Conservation (phyloP, 2,113 vertebrate genomes). For the Lophura nycthemera region DNA sequence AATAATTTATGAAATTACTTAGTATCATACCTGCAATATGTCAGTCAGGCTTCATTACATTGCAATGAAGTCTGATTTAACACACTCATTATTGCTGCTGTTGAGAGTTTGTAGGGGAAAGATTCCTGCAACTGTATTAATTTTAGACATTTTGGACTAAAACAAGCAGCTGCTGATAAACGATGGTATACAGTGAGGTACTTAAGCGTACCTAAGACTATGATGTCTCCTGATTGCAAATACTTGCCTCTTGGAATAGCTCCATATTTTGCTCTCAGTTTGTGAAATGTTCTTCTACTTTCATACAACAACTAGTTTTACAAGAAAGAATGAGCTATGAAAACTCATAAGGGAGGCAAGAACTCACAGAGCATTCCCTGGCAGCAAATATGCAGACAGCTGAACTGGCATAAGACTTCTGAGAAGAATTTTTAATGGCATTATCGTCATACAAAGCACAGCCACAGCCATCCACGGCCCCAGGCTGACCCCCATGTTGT, state of each 20-base stretch:
- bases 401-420: background rate
- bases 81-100: slow-evolving; percentile 75
- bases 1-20: slow-evolving; percentile 83
- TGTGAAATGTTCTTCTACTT: background rate
- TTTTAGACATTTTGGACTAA: slow-evolving; percentile 70
- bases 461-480: background rate
- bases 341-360: slow-evolving; percentile 1
- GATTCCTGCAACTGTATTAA: slow-evolving; percentile 60
- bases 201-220: background rate
- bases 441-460: background rate
- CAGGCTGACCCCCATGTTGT: background rate
- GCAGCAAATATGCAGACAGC: background rate
- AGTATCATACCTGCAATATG: slow-evolving; percentile 80
- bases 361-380: background rate
- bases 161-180: slow-evolving; percentile 66
- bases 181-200: background rate
- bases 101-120: slow-evolving; percentile 73
- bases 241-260: background rate
- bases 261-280: background rate
- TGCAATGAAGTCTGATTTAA: slow-evolving; percentile 81
- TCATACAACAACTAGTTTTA: slow-evolving; percentile 15
- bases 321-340: background rate
- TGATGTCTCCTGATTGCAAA: slow-evolving; percentile 1
- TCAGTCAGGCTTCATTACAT: slow-evolving; percentile 81
- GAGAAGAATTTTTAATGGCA: background rate